Conservation (phyloP, 2,888 invertebrate genomes). For the Agapetus fuscipes region DNA sequence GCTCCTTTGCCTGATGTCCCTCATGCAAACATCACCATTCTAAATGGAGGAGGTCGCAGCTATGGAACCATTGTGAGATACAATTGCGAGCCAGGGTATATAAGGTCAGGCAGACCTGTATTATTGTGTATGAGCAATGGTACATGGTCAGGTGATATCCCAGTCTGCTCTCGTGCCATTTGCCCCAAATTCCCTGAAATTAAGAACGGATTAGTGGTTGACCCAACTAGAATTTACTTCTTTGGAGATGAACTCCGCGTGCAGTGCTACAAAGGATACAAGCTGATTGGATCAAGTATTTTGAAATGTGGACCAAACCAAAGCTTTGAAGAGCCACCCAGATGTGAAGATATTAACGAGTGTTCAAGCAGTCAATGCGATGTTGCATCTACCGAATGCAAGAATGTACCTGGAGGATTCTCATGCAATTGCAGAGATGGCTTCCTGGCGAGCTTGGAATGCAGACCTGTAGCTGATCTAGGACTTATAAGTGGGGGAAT, state of each 20-base stretch:
- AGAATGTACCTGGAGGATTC: slow-evolving; percentile 81
- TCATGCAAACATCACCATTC: slow-evolving; percentile 75
- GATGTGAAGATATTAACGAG: slow-evolving; percentile 88
- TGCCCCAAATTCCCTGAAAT: slow-evolving; percentile 71
- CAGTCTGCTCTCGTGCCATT: slow-evolving; percentile 69
- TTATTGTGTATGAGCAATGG: slow-evolving; percentile 92
- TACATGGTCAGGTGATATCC: slow-evolving; percentile 89
- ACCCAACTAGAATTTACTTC: slow-evolving; percentile 64
- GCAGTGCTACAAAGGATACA: slow-evolving; percentile 85
- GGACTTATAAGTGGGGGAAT: slow-evolving; percentile 83
- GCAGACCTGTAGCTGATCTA: slow-evolving; percentile 82
- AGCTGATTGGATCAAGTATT: slow-evolving; percentile 73
- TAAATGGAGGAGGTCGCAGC: slow-evolving; percentile 85
- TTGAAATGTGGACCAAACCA: slow-evolving; percentile 80
- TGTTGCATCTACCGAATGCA: slow-evolving; percentile 80
- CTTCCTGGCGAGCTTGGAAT: slow-evolving; percentile 77
- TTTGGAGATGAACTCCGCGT: slow-evolving; percentile 86
- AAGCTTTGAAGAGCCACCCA: slow-evolving; percentile 72
- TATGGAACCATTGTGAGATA: slow-evolving; percentile 90
- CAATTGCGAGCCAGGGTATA: slow-evolving; percentile 86
- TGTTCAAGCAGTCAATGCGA: slow-evolving; percentile 85
- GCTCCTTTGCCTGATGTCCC: slow-evolving; percentile 77
- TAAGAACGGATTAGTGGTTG: slow-evolving; percentile 79
- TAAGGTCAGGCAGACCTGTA: slow-evolving; percentile 80
- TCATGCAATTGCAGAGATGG: slow-evolving; percentile 80